These are phyloP conservation scores for Gryllus bimaculatus DNA, from an alignment of 1,140 invertebrate genomes.

Conservation along the genomic window DNA sequence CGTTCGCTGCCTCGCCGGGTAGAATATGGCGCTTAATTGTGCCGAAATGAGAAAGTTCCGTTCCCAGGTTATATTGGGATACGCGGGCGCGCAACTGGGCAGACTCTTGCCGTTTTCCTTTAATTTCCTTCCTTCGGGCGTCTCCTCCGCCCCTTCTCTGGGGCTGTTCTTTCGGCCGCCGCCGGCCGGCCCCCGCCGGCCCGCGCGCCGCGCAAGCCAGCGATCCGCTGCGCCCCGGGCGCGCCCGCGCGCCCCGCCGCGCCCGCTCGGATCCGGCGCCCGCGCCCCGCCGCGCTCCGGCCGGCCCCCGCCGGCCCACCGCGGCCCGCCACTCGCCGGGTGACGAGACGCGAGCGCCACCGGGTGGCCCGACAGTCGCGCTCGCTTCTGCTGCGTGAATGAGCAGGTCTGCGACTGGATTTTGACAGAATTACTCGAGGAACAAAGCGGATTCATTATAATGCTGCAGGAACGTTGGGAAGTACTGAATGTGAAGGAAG, in stretches of 20 bases:
- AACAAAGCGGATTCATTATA: too few relatives aligned
- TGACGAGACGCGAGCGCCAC: not conserved
- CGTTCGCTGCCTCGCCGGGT: constrained; percentile 33
- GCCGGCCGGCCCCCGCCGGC: too few relatives aligned
- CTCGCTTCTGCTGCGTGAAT: not conserved
- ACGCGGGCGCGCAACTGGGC: constrained; percentile 26
- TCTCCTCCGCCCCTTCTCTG: not conserved
- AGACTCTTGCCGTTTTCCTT: constrained; percentile 12
- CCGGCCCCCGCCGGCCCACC: constrained; percentile 10
- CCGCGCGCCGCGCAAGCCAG: too few relatives aligned
- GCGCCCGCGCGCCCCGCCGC: too few relatives aligned
- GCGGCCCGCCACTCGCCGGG: too few relatives aligned
- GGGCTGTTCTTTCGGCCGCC: too few relatives aligned
- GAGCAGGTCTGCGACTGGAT: not conserved
- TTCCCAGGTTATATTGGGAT: constrained; percentile 40
- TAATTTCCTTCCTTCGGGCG: constrained; percentile 20
- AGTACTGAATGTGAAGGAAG: too few relatives aligned
- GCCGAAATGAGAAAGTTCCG: constrained; percentile 40
- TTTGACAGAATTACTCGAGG: too few relatives aligned
- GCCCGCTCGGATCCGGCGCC: too few relatives aligned
- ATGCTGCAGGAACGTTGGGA: too few relatives aligned
- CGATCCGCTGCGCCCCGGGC: too few relatives aligned
- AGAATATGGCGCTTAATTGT: constrained; percentile 41
- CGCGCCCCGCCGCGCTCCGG: constrained; percentile 23
- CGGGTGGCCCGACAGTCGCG: not conserved